phyloP scores from a whole-genome alignment of 1,140 invertebrate genomes.

The Drosophila serrata region DNA sequence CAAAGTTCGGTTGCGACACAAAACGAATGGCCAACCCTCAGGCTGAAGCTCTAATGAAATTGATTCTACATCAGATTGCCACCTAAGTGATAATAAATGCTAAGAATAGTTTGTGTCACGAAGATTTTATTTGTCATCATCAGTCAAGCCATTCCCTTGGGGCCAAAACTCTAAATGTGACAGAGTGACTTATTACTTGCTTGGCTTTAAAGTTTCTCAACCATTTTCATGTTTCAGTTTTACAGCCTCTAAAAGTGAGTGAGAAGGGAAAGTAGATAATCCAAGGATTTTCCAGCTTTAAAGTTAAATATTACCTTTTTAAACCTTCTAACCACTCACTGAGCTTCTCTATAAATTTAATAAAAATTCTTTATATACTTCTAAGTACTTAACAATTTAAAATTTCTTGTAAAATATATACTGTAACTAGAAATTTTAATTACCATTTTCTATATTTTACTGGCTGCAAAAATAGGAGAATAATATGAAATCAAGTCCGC shows the following conservation, averaged over 20 bases:
- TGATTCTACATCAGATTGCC: slow-evolving; percentile 16
- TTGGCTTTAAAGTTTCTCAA: background rate
- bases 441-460: slow-evolving; percentile 38
- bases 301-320: background rate
- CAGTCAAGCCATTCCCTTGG: background rate
- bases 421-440: slow-evolving; percentile 46
- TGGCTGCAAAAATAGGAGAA: slow-evolving; percentile 40
- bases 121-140: slow-evolving; percentile 5
- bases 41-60: slow-evolving; percentile 22
- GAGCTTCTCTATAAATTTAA: background rate
- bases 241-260: background rate
- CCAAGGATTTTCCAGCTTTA: background rate
- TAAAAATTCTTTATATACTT: background rate
- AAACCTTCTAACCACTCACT: too few species aligned
- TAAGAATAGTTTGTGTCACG: slow-evolving; percentile 7
- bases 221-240: background rate
- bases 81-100: slow-evolving; percentile 11
- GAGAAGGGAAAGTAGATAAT: background rate
- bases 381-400: background rate
- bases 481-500: slow-evolving; percentile 72
- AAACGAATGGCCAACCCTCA: slow-evolving; percentile 27
- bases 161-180: background rate
- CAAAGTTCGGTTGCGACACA: background rate
- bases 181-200: background rate
- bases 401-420: background rate